phyloP scores from a whole-genome alignment of 2,888 invertebrate species.

The Diplolepis rosae region DNA sequence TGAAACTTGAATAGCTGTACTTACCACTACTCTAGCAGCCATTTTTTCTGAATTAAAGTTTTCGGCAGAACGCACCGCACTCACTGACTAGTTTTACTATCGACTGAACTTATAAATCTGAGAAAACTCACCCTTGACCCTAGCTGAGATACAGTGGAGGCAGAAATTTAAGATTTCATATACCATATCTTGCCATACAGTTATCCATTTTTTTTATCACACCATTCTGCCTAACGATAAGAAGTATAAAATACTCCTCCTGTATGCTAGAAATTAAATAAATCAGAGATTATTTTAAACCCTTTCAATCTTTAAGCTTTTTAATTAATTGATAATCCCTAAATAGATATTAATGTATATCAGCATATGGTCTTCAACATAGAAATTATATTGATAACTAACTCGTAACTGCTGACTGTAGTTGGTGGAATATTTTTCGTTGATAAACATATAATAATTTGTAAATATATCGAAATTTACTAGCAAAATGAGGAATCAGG shows the following conservation, averaged over 20 bases:
- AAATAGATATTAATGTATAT: too few species aligned
- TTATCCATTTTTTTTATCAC: neutral
- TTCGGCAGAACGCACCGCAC: conserved; percentile 50
- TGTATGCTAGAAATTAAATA: neutral
- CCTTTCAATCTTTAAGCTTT: too few species aligned
- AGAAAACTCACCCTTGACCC: conserved; percentile 66
- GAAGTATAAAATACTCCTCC: neutral
- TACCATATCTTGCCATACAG: conserved; percentile 6
- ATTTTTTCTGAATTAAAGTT: conserved; percentile 42
- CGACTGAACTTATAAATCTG: conserved; percentile 67
- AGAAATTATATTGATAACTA: too few species aligned
- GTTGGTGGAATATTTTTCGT: too few species aligned
- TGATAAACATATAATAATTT: too few species aligned
- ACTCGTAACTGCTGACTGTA: too few species aligned
- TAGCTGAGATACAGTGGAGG: conserved; percentile 40
- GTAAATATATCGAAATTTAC: too few species aligned
- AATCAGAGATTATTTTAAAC: neutral
- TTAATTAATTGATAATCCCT: too few species aligned
- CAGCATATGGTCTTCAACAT: too few species aligned
- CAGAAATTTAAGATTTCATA: conserved; percentile 27
- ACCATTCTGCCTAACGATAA: neutral
- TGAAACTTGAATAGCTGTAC: conserved; percentile 38
- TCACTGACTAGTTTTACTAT: conserved; percentile 55
- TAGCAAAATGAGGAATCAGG: too few species aligned
- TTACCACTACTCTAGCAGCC: conserved; percentile 52